Evolutionary conservation across 2,797 vertebrate species (phyloP), one percentile per base, ranked within the genome.

Genomic region (Lepus townsendii): DNA sequence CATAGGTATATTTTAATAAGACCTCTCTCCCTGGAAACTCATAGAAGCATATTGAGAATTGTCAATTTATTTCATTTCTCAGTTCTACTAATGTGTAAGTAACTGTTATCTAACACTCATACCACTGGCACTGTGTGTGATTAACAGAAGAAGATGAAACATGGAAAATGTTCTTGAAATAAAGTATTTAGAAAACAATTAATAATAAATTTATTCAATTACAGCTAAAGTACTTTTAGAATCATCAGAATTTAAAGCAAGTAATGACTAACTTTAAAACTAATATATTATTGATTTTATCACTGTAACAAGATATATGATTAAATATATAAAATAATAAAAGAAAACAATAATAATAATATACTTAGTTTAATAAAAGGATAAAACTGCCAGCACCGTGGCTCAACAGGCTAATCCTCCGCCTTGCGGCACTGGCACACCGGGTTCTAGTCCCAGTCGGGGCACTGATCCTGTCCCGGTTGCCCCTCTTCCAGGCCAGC

Each of bases 361-460:
- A 57, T 57, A 57, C 14, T 57, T 76, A 65, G 90, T 16, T 78
- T 93, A 60, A 89, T 75, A 69, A 79, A 92, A 92, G 27, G 2
- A 65, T 1, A 17, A 88, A 87, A 27, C 8, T 17, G 35, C 35
- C 35, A 2, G 35, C 35, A 2, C 35, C 35, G 3, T 35, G 35
- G 35, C 35, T 35, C 35, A 35, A 35, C 35, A 35, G 35, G 35
- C 35, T 35, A 35, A 35, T 35, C 35, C 35, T 35, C 35, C 35
- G 3, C 35, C 35, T 35, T 35, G 35, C 35, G 35, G 35, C 35
- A 2, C 35, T 2, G 35, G 35, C 35, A 35, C 35, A 35, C 35
- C 35, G 35, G 35, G 35, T 35, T 35, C 35, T 35, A 35, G 35
- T 35, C 35, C 35, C 2, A 2, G 35, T 35, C 35, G 35, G 35